Conservation (phyloP, 64 coral and sea anemone species). For the Cladopsammia gracilis region DNA sequence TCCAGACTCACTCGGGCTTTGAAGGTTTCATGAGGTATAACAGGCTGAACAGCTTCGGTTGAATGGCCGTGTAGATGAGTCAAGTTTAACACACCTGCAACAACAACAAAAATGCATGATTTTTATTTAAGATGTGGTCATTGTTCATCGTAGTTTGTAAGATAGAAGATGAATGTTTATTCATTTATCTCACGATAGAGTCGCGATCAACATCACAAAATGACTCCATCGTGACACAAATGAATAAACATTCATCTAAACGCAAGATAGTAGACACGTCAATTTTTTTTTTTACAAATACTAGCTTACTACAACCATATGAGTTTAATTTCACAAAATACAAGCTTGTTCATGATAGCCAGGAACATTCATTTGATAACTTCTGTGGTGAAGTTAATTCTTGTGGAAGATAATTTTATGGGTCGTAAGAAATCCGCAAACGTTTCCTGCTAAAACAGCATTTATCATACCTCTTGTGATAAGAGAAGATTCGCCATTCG, state of each 20-base stretch:
- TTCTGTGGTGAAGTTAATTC: neutral
- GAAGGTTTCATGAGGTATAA: conserved; percentile 61
- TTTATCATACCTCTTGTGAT: conserved; percentile 66
- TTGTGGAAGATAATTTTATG: no score
- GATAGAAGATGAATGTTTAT: no score
- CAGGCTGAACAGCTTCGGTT: conserved; percentile 22
- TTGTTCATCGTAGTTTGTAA: no score
- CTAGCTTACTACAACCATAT: no score
- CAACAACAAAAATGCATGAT: neutral
- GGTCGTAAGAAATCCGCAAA: no score
- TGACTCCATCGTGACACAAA: no score
- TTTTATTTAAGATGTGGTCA: neutral
- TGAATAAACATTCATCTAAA: no score
- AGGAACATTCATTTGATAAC: neutral
- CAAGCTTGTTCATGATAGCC: neutral
- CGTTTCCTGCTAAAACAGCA: neutral
- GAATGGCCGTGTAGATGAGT: conserved; percentile 72
- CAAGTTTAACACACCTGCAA: conserved; percentile 77
- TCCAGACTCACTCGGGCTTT: conserved; percentile 58
- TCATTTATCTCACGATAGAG: no score
- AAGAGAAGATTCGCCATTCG: conserved; percentile 66
- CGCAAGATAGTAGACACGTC: no score
- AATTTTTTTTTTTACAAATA: no score
- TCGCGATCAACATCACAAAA: no score
- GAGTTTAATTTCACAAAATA: no score